Evolutionary conservation across 2,888 invertebrate genomes (phyloP).

Genomic region (Andrena fulva): DNA sequence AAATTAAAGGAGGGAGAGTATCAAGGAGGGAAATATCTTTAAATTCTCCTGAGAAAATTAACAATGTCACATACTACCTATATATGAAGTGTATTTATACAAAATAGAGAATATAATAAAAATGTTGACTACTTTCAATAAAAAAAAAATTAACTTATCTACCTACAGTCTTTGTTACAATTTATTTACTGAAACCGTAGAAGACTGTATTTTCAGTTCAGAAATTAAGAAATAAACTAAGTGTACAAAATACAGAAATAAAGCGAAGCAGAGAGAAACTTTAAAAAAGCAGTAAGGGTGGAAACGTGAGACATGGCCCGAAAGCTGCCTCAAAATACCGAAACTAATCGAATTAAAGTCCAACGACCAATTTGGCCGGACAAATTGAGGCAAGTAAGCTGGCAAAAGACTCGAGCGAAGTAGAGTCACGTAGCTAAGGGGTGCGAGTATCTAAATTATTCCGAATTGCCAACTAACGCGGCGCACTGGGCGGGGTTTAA

Average conservation of each 20-base stretch:
- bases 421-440: slow-evolving; percentile 7
- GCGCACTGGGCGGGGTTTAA: slow-evolving; percentile 15
- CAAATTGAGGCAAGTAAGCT: slow-evolving; percentile 17
- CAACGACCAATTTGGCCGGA: slow-evolving; percentile 16
- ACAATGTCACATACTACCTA: too few relatives aligned
- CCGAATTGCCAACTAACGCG: slow-evolving; percentile 47
- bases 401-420: slow-evolving; percentile 6
- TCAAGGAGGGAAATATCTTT: too few relatives aligned
- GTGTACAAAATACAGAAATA: background rate
- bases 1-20: too few relatives aligned
- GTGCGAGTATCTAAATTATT: slow-evolving; percentile 54
- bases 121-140: background rate
- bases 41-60: too few relatives aligned
- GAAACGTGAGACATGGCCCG: background rate
- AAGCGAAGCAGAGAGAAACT: background rate
- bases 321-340: background rate
- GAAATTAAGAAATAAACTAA: background rate
- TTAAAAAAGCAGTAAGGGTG: background rate
- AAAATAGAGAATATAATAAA: too few relatives aligned
- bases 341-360: slow-evolving; percentile 31
- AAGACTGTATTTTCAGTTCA: too few relatives aligned
- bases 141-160: background rate
- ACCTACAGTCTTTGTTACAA: too few relatives aligned
- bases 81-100: too few relatives aligned
- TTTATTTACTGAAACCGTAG: too few relatives aligned